Evolutionary conservation across 2,888 invertebrate genomes (phyloP), one percentile per base, ranked within the genome.

Genomic region (Drosophila prostipennis): DNA sequence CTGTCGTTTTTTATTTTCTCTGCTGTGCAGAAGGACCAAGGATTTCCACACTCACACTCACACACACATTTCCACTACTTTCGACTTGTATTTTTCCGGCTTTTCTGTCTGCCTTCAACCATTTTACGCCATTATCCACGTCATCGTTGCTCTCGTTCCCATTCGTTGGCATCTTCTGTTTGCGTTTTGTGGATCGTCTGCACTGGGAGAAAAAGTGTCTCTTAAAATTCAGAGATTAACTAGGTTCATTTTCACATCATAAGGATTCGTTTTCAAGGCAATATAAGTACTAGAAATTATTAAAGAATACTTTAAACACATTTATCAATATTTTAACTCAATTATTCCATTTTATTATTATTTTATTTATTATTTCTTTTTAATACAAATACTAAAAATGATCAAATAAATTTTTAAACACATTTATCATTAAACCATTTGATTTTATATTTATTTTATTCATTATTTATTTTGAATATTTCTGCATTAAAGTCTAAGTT

Each of bases 51-150:
- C 45, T 52, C 19, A 19, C 19, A 19, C 48, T 55, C 45, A 55
- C 51, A 42, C 54, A 53, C 45, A 56, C 40, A 59, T 45, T 51
- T 72, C 29, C 36, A 76, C 58, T 26, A 53, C 51, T 52, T 58
- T 63, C 48, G 67, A 52, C 52, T 57, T 49, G 34, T 59, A 54
- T 56, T 69, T 63, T 39, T 55, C 61, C 59, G 53, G 43, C 29
- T 40, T 40, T 37, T 40, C 34, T 16, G 52, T 57, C 58, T 73
- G 73, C 73, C 73, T 70, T 69, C 70, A 74, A 63, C 86, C 81
- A 81, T 81, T 81, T 81, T 82, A 82, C 82, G 83, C 83, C 83
- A 82, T 82, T 82, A 82, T 85, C 81, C 85, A 82, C 79, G 84
- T 80, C 80, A 80, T 79, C 81, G 73, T 83, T 69, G 74, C 76